A percentile compares a stretch with the other conserved stretches of the same genome.
phyloP scores from a whole-genome alignment of 2,888 invertebrate species.

The Resseliella maxima region DNA sequence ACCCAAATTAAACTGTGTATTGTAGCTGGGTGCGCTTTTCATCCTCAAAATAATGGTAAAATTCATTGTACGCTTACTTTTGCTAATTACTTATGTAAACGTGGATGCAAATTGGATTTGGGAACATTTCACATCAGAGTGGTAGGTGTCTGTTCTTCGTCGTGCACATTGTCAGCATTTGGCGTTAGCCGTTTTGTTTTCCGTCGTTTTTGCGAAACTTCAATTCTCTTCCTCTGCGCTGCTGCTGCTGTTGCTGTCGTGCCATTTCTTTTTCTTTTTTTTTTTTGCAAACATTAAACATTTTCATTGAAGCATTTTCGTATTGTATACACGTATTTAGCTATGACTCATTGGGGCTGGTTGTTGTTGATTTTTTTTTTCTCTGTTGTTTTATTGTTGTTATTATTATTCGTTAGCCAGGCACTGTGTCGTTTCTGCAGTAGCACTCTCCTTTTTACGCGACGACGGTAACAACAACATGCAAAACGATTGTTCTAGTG shows the following conservation, averaged over 20 bases:
- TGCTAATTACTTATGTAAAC: slow-evolving; percentile 51
- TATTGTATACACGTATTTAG: slow-evolving; percentile 51
- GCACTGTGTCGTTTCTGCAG: neutral
- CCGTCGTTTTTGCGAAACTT: neutral
- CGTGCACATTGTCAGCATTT: slow-evolving; percentile 8
- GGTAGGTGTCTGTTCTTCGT: neutral
- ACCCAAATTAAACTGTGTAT: slow-evolving; percentile 30
- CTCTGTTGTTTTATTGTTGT: no score
- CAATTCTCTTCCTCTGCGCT: slow-evolving; percentile 2
- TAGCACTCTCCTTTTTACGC: neutral
- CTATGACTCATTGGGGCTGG: slow-evolving; percentile 10
- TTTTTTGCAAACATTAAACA: slow-evolving; percentile 46
- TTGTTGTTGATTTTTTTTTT: neutral
- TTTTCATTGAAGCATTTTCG: slow-evolving; percentile 45
- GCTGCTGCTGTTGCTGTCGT: neutral
- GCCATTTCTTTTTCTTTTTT: neutral
- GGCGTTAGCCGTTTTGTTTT: slow-evolving; percentile 14
- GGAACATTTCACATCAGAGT: slow-evolving; percentile 22
- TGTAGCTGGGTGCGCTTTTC: neutral
- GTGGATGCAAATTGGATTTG: slow-evolving; percentile 48
- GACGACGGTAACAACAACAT: slow-evolving; percentile 33
- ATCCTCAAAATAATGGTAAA: neutral
- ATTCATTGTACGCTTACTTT: slow-evolving; percentile 41
- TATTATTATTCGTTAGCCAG: neutral
- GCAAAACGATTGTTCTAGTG: slow-evolving; percentile 35